These are phyloP conservation scores for Saccostrea glomerata DNA, from an alignment of 1,140 invertebrate species.

Conservation along the genomic window DNA sequence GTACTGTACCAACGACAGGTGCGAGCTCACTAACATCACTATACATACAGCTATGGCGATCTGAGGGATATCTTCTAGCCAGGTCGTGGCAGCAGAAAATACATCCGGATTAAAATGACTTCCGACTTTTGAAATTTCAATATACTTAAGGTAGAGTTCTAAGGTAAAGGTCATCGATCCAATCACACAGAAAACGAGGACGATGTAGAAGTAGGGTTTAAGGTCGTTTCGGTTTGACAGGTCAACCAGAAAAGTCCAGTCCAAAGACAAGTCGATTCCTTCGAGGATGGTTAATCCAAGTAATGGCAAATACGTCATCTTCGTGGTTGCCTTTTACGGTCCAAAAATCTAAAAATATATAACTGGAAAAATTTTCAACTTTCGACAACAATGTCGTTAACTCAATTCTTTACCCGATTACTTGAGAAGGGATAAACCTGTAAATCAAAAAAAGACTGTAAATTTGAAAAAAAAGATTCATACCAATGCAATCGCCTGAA, in stretches of 20 bases:
- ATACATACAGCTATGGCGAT: not conserved
- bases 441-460: no score
- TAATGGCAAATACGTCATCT: not conserved
- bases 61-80: not conserved
- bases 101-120: not conserved
- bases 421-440: no score
- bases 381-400: no score
- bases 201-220: not conserved
- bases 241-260: not conserved
- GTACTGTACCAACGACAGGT: not conserved
- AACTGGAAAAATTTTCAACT: no score
- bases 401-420: no score
- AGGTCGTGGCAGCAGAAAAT: constrained; percentile 8
- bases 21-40: not conserved
- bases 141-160: not conserved
- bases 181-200: not conserved
- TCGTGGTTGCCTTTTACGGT: not conserved
- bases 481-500: no score
- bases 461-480: no score
- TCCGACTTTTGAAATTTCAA: not conserved
- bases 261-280: not conserved
- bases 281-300: not conserved
- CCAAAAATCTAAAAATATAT: no score
- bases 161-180: not conserved
- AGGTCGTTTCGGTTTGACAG: not conserved